Conservation (phyloP, 64 coral and sea anemone genomes). For the Stylophora pistillata region DNA sequence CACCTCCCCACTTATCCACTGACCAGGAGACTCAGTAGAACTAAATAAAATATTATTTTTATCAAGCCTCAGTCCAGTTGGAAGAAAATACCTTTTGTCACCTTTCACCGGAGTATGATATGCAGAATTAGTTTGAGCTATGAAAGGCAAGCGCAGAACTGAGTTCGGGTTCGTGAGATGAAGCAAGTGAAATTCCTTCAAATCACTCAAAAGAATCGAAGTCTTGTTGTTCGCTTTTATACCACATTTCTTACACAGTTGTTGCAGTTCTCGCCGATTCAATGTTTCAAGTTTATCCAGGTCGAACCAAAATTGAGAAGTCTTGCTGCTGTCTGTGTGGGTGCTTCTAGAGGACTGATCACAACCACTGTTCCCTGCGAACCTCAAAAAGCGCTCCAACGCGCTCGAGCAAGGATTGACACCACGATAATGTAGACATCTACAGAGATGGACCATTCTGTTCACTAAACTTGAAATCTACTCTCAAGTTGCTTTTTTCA, state of each 20-base stretch:
- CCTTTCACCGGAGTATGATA: neutral
- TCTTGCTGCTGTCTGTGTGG: neutral
- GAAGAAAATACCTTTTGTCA: neutral
- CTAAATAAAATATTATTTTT: constrained; percentile 33
- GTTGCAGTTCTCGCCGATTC: constrained; percentile 79
- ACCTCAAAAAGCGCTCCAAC: neutral
- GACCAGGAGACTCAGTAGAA: constrained; percentile 20
- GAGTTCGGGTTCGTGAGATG: constrained; percentile 62
- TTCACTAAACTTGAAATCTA: neutral
- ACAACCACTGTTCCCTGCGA: neutral
- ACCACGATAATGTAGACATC: constrained; percentile 12
- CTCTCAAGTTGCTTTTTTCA: neutral
- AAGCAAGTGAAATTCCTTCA: constrained; percentile 61
- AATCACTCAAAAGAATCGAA: constrained; percentile 31
- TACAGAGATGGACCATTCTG: constrained; percentile 14
- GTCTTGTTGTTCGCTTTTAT: constrained; percentile 78
- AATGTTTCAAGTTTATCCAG: constrained; percentile 34
- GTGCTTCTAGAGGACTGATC: neutral
- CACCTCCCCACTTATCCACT: constrained; percentile 52
- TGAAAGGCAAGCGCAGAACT: constrained; percentile 78
- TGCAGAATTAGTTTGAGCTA: neutral
- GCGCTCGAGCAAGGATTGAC: neutral
- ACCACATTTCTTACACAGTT: constrained; percentile 73
- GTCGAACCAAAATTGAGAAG: constrained; percentile 68
- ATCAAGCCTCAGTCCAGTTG: neutral